Percentiles rank a stretch among this genome's conserved stretches.
These are phyloP conservation scores for Microctenopoma steveboyesi DNA, from an alignment of 2,797 vertebrate species.

Conservation along the genomic window DNA sequence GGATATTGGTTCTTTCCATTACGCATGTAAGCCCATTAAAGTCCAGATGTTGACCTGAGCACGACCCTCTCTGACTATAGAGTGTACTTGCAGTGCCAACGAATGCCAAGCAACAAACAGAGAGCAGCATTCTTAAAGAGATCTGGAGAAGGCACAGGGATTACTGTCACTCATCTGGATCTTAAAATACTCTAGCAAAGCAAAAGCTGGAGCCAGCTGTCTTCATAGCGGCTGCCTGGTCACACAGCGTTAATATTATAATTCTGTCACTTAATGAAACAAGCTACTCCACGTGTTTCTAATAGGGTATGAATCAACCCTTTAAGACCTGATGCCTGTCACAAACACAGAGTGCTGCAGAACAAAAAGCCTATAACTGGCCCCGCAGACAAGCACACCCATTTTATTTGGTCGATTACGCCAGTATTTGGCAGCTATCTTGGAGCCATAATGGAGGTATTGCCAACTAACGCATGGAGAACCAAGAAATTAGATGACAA, in stretches of 20 bases:
- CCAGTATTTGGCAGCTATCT: slow-evolving; percentile 26
- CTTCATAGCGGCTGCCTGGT: slow-evolving; percentile 31
- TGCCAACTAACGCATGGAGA: slow-evolving; percentile 17
- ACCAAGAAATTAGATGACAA: too few relatives aligned
- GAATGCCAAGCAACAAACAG: slow-evolving; percentile 50
- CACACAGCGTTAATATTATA: slow-evolving; percentile 46
- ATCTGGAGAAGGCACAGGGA: slow-evolving; percentile 11
- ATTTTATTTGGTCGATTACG: slow-evolving; percentile 21
- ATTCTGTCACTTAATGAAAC: slow-evolving; percentile 55
- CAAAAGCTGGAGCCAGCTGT: slow-evolving; percentile 36
- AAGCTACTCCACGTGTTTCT: slow-evolving; percentile 56
- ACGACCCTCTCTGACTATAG: slow-evolving; percentile 44
- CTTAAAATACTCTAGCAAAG: slow-evolving; percentile 26
- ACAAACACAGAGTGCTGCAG: slow-evolving; percentile 23
- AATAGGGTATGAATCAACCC: slow-evolving; percentile 34
- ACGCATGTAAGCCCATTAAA: slow-evolving; percentile 69
- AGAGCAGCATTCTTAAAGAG: slow-evolving; percentile 26
- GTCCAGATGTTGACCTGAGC: slow-evolving; percentile 69
- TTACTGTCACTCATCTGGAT: slow-evolving; percentile 29
- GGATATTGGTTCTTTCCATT: slow-evolving; percentile 70
- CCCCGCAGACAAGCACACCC: slow-evolving; percentile 16
- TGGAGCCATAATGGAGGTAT: slow-evolving; percentile 15
- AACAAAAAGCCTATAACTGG: slow-evolving; percentile 37
- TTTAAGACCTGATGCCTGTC: slow-evolving; percentile 20
- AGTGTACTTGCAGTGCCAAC: slow-evolving; percentile 37